Conservation (phyloP, 2,888 invertebrate genomes). For the Zaprionus bogoriensis region DNA sequence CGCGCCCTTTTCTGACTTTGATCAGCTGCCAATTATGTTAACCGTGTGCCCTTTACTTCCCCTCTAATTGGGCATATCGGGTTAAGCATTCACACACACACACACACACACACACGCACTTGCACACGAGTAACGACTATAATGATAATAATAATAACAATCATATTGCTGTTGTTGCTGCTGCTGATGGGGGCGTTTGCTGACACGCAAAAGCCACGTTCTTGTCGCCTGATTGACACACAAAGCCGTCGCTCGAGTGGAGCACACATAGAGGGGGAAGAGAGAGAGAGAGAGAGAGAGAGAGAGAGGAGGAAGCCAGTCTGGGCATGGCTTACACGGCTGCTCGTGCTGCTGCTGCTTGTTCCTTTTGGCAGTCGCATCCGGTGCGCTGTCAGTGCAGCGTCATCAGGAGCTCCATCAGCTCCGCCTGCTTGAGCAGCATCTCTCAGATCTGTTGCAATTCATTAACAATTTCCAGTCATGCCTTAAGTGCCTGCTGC, state of each 20-base stretch:
- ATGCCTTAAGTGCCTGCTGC: conserved; percentile 34
- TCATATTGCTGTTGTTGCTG: not conserved
- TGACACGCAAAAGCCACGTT: conserved; percentile 65
- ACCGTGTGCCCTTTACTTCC: not conserved
- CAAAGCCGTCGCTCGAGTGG: conserved; percentile 44
- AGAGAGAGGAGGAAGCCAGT: not conserved
- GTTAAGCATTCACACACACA: conserved; percentile 5
- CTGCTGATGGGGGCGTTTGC: conserved; percentile 32
- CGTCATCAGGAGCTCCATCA: conserved; percentile 3
- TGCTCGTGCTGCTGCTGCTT: not conserved
- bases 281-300: not conserved
- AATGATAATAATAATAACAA: conserved; percentile 2
- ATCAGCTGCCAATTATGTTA: not conserved
- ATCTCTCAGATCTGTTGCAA: conserved; percentile 35
- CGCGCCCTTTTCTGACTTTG: too few relatives aligned
- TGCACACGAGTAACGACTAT: not conserved
- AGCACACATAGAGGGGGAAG: not conserved
- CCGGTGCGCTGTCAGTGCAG: conserved; percentile 13
- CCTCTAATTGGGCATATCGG: conserved; percentile 15
- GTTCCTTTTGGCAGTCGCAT: conserved; percentile 2
- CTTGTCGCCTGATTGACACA: conserved; percentile 67
- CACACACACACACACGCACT: not conserved
- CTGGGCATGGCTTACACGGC: conserved; percentile 8
- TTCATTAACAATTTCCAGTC: conserved; percentile 56
- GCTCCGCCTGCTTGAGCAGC: not conserved